Evolutionary conservation across 2,797 vertebrate genomes (phyloP), one percentile per base, ranked within the genome.

Genomic region (Argyrosomus regius): DNA sequence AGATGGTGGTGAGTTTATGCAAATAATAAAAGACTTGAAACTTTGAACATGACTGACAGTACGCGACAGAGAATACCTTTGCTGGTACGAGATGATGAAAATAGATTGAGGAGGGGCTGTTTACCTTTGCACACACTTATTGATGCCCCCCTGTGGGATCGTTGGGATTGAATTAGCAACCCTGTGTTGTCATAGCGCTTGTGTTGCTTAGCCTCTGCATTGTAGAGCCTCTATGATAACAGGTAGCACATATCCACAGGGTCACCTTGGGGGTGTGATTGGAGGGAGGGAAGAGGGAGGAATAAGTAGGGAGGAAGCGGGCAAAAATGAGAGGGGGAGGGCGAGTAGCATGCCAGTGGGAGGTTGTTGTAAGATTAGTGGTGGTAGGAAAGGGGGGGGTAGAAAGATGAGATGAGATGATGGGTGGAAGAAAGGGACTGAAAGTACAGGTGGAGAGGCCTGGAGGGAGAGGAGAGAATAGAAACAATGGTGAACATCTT

Each of bases 191-290:
- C 78, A 26, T 59, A 82, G 72, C 64, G 49, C 70, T 65, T 77
- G 28, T 61, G 64, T 66, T 57, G 67, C 70, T 62, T 41, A 31
- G 74, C 54, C 53, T 63, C 52, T 45, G 61, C 59, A 20, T 63
- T 31, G 63, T 52, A 18, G 64, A 66, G 68, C 28, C 12, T 16
- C 41, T 43, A 20, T 71, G 59, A 77, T 81, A 85, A 70, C 79
- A 85, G 77, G 72, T 86, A 77, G 71, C 6, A 1, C 67, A 41
- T 78, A 74, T 67, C 64, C 76, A 50, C 76, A 71, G 84, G 88
- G 91, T 94, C 88, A 94, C 91, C 92, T 93, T 93, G 88, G 71
- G 70, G 82, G 62, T 78, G 61, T 70, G 77, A 77, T 64, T 72
- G 70, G 72, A 74, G 65, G 59, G 87, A 63, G 59, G 63, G 58